These are phyloP conservation scores for Caenorhabditis sp. DNA, from an alignment of 2,888 invertebrate species.

Conservation along the genomic window DNA sequence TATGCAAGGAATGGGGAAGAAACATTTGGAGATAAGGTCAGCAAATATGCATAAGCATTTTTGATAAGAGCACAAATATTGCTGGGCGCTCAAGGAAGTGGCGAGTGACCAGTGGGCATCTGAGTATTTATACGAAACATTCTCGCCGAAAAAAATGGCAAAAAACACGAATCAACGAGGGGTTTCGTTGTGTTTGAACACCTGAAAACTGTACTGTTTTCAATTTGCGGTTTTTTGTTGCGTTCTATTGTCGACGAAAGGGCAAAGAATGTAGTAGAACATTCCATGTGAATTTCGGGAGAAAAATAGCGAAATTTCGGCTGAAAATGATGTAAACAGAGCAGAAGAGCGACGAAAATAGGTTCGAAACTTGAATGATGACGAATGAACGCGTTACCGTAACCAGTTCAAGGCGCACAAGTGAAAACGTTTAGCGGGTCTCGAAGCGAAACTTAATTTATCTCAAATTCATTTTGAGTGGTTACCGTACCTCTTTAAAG, in stretches of 20 bases:
- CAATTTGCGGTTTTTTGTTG: not conserved
- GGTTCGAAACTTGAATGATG: no score
- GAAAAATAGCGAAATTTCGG: no score
- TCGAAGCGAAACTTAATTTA: no score
- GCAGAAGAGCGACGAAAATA: no score
- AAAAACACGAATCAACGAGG: slow-evolving; percentile 23
- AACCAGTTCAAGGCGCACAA: no score
- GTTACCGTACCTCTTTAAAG: no score
- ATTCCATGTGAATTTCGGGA: no score
- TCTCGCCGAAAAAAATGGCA: slow-evolving; percentile 24
- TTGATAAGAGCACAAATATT: slow-evolving; percentile 52
- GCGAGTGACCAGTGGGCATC: slow-evolving; percentile 20
- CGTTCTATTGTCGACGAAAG: not conserved
- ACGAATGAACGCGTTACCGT: no score
- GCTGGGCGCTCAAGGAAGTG: slow-evolving; percentile 15
- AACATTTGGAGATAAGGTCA: slow-evolving; percentile 49
- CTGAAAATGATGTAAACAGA: no score
- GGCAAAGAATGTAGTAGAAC: slow-evolving; percentile 31
- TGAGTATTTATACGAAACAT: slow-evolving; percentile 28
- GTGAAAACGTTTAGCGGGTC: no score
- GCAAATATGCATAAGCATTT: slow-evolving; percentile 53
- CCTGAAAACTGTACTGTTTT: slow-evolving; percentile 32
- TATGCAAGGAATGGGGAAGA: slow-evolving; percentile 20
- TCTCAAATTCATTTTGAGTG: no score
- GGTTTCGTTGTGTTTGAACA: slow-evolving; percentile 50